Base-by-base conservation (phyloP, 2,797 vertebrate genomes). In the Serranus cabrilla region DNA sequence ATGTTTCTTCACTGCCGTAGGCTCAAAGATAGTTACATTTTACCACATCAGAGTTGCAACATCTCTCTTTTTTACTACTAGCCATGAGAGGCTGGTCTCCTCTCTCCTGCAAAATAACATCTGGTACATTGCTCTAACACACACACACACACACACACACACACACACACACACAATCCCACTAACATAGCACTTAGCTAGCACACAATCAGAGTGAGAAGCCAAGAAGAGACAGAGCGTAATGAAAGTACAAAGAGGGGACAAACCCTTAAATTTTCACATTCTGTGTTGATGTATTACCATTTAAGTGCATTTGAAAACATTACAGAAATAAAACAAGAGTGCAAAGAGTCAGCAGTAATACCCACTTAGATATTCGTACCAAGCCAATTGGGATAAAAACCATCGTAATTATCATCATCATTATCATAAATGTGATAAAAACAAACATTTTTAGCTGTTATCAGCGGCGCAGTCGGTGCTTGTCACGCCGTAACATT, bases 61-160 rank as follows among this genome's bases (percentile, higher is more conserved):
- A 52, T 12, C 46, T 67, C 13, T 47, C 10, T 56, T 65, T 79
- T 79, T 81, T 62, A 77, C 59, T 70, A 65, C 42, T 2, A 55
- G 23, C 43, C 52, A 63, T 75, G 52, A 61, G 63, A 81, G 27
- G 25, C 65, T 71, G n/a, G 6, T 51, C 71, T 71, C 59, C 23
- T 34, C 54, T 71, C 31, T 67, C 31, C 64, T 82, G 58, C 54
- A 77, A 77, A 78, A 77, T 70, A 85, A 84, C 79, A 91, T 90
- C 85, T 89, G 86, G 76, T 76, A 46, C 40, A 81, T 77, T 68
- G 40, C 80, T 80, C 67, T 68, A 18, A 50, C 49, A 69, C 42
- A 34, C 7, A 61, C 49, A n/a, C 43, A 42, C 49, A 27, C 66
- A 71, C 40, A 42, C 56, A 46, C 43, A 45, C 18, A 55, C 49